Percentiles rank a stretch among this genome's conserved stretches.
These are phyloP conservation scores for Passerina amoena DNA, from an alignment of 2,113 vertebrate genomes.

Conservation along the genomic window DNA sequence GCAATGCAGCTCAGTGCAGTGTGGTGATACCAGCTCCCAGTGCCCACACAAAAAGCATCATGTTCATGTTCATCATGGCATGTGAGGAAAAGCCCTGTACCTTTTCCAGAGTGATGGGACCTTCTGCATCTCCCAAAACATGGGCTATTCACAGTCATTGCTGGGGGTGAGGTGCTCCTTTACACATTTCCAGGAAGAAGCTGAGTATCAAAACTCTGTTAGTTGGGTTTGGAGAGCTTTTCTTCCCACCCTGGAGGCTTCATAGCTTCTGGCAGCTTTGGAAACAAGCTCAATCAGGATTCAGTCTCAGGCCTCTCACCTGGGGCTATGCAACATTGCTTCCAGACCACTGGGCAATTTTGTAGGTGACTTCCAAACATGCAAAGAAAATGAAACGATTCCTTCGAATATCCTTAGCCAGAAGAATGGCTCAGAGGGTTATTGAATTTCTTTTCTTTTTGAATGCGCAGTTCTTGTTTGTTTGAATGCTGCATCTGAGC, in stretches of 20 bases:
- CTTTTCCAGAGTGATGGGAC: not conserved
- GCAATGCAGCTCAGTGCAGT: not conserved
- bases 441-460: not conserved
- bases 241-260: not conserved
- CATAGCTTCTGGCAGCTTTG: not conserved
- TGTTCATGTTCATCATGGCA: not conserved
- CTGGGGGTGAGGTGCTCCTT: not conserved
- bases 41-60: rapidly evolving
- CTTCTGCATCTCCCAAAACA: not conserved
- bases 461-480: conserved; percentile 20
- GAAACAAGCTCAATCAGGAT: conserved; percentile 8
- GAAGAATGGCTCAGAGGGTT: conserved; percentile 40
- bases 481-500: conserved; percentile 36
- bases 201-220: not conserved
- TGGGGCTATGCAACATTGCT: not conserved
- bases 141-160: not conserved
- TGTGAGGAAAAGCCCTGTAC: not conserved
- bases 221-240: not conserved
- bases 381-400: conserved; percentile 50
- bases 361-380: conserved; percentile 44
- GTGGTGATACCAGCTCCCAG: not conserved
- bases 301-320: not conserved
- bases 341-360: conserved; percentile 9
- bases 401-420: conserved; percentile 37
- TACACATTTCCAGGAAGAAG: not conserved